Conservation (phyloP, 2,113 vertebrate genomes). For the Glaucomys volans region DNA sequence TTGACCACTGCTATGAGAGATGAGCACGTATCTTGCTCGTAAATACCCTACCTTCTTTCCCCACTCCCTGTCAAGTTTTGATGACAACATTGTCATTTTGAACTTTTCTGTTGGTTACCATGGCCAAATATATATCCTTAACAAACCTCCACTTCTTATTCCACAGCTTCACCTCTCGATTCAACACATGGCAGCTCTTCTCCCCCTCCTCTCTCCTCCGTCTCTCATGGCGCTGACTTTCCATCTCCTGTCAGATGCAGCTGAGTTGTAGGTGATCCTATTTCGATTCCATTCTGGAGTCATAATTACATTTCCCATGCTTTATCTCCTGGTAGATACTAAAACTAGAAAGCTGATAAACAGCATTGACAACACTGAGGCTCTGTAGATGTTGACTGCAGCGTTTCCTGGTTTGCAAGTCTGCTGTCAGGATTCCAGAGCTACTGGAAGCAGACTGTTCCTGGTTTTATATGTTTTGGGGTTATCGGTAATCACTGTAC, state of each 20-base stretch:
- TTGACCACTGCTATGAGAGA: background rate
- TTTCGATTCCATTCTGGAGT: background rate
- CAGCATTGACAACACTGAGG: slow-evolving; percentile 43
- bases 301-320: slow-evolving; percentile 29
- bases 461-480: background rate
- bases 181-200: background rate
- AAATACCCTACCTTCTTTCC: background rate
- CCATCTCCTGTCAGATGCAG: background rate
- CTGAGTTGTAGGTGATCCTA: background rate
- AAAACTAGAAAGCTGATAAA: slow-evolving; percentile 43
- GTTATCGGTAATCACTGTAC: background rate
- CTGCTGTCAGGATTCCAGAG: background rate
- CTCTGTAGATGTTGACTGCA: slow-evolving; percentile 52
- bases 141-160: background rate
- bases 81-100: background rate
- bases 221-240: background rate
- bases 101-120: background rate
- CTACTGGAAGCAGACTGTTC: background rate
- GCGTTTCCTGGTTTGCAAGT: background rate
- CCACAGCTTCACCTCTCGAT: background rate
- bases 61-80: background rate
- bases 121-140: background rate
- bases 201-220: fast-evolving
- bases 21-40: background rate
- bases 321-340: background rate